Evolutionary conservation across 2,888 invertebrate species (phyloP), one percentile per base, ranked within the genome.

Genomic region (Azorinus chamasolen): DNA sequence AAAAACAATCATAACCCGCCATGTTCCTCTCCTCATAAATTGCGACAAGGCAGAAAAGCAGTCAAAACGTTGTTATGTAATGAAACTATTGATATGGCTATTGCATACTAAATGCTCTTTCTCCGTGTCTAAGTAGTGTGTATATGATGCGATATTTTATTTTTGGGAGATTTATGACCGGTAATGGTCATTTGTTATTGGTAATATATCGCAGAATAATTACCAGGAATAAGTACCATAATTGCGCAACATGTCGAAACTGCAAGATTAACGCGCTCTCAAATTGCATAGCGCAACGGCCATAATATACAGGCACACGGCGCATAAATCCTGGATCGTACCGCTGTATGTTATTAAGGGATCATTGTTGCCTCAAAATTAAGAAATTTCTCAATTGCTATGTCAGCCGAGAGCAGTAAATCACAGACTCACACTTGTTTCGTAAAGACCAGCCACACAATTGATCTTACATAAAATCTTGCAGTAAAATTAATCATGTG

Each of bases 401-500:
- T 50, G 50, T 50, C 50, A 50, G 14, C 20, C 24, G 50, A 20
- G 24, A 20, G 12, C 12, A 18, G 24, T 50, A 50, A 50, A 50
- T 50, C 50, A 50, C 18, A 14, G 24, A 50, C 50, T 50, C 50
- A 24, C 14, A 24, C 24, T 45, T 50, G 14, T 50, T 50, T 50
- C 50, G 16, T 50, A 50, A 20, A 50, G 22, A n/a, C 12, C 12
- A 12, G 18, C 18, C 12, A 20, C 18, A 50, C 50, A 50, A n/a
- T 18, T 50, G 18, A 50, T 20, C 12, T 12, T 50, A 50, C 50
- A 50, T 18, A 50, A 50, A 50, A 50, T 12, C 50, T 20, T 54
- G 54, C 54, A 54, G 25, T 37, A 37, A 59, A 45, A 43, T 45
- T 46, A 59, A 59, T 59, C 59, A 45, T 43, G 43, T 59, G 59